phyloP scores from a whole-genome alignment of 2,113 vertebrate genomes.

The Notothenia coriiceps region DNA sequence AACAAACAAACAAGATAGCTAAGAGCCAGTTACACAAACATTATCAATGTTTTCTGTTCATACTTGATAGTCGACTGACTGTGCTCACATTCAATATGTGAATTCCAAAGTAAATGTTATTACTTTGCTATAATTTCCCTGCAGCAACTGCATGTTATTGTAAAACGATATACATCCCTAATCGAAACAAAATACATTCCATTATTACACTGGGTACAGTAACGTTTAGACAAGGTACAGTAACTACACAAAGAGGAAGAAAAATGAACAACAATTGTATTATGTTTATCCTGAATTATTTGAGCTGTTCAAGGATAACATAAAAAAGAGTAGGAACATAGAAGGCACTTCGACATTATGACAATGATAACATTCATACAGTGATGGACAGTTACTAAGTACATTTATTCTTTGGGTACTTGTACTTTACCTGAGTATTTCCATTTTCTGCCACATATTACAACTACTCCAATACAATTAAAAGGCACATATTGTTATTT shows the following conservation, averaged over 20 bases:
- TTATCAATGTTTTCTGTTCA: background rate
- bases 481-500: no score
- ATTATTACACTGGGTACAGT: background rate
- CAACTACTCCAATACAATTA: no score
- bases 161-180: background rate
- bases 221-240: background rate
- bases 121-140: background rate
- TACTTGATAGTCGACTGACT: background rate
- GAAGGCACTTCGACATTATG: background rate
- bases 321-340: background rate
- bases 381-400: no score
- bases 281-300: background rate
- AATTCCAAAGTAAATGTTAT: conserved; percentile 2
- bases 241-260: background rate
- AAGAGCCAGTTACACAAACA: background rate
- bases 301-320: no score
- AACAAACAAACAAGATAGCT: background rate
- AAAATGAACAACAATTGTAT: background rate
- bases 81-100: background rate
- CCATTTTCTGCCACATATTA: no score
- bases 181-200: background rate
- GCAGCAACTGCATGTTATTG: background rate
- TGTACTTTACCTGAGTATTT: no score
- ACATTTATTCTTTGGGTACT: no score
- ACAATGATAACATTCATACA: no score